phyloP scores from a whole-genome alignment of 2,113 vertebrate species.

The Elachura formosa region DNA sequence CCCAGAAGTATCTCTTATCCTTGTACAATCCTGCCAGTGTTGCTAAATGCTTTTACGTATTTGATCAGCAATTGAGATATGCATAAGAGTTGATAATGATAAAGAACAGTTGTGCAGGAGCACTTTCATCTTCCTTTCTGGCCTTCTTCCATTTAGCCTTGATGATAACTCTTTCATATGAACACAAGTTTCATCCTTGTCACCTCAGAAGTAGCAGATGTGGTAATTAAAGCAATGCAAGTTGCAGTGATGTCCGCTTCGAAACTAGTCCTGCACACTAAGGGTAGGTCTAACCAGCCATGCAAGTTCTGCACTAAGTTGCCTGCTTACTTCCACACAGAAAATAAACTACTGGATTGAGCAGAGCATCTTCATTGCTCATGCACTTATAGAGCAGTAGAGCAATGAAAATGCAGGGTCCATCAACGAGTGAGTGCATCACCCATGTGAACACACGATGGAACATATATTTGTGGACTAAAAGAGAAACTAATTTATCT shows the following conservation, averaged over 20 bases:
- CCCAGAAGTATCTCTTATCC: neutral
- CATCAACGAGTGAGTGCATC: neutral
- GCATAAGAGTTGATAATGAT: neutral
- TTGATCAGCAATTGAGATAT: neutral
- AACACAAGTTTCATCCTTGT: neutral
- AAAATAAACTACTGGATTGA: neutral
- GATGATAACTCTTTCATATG: neutral
- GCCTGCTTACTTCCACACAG: neutral
- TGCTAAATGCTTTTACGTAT: neutral
- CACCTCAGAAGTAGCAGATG: neutral
- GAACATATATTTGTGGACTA: neutral
- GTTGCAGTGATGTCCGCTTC: neutral
- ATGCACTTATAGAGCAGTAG: neutral
- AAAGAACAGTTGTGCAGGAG: neutral
- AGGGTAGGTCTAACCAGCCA: neutral
- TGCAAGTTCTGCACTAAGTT: neutral
- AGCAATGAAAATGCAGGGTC: neutral
- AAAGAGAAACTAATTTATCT: neutral
- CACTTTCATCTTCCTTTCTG: slow-evolving; percentile 8
- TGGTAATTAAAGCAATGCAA: neutral
- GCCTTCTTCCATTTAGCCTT: neutral
- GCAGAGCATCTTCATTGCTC: neutral
- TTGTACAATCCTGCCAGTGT: neutral
- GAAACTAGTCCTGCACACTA: neutral
- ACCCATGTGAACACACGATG: accelerated